phyloP scores from a whole-genome alignment of 2,797 vertebrate species.

The Dicrostonyx torquatus region DNA sequence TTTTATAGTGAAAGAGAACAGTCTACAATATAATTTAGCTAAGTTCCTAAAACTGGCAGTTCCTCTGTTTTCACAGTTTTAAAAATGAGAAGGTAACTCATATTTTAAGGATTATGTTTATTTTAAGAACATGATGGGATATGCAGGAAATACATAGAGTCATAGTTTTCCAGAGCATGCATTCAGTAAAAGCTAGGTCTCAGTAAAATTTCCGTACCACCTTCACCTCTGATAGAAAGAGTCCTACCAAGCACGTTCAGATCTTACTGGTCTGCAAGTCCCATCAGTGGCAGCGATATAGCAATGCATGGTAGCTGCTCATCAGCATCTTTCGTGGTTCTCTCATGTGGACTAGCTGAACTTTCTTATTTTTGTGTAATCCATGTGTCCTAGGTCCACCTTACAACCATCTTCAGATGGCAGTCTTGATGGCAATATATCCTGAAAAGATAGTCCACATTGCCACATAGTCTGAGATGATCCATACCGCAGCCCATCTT shows the following conservation, averaged over 20 bases:
- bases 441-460: not conserved
- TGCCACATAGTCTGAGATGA: not conserved
- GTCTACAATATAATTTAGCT: not conserved
- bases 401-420: not conserved
- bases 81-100: not conserved
- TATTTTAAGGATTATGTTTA: slow-evolving; percentile 30
- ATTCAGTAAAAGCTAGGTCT: not conserved
- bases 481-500: not conserved
- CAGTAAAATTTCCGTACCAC: too few relatives aligned
- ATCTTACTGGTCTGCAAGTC: not conserved
- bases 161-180: not conserved
- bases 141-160: not conserved
- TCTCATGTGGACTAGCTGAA: not conserved
- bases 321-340: not conserved
- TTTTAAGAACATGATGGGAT: slow-evolving; percentile 19
- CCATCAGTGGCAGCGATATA: not conserved
- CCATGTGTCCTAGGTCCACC: not conserved
- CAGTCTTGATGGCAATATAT: not conserved
- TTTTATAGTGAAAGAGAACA: slow-evolving; percentile 25
- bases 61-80: not conserved
- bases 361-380: not conserved
- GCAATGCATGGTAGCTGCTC: accelerated
- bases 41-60: not conserved
- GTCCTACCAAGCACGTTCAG: not conserved
- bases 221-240: not conserved